phyloP scores from a whole-genome alignment of 2,888 invertebrate genomes.

The Calameuta pallipes region DNA sequence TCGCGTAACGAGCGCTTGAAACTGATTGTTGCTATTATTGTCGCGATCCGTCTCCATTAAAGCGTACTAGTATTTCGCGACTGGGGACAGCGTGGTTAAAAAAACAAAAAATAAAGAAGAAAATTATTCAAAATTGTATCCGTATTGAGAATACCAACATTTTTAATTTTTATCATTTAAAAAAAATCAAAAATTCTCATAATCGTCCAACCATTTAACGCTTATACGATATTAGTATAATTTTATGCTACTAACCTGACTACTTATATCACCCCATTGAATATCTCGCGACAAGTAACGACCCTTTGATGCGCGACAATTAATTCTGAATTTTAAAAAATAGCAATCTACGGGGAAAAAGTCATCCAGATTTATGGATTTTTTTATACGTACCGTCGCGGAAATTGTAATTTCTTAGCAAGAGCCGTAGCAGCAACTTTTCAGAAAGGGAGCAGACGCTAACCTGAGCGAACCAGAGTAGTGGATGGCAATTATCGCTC shows the following conservation, averaged over 20 bases:
- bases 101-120: slow-evolving; percentile 24
- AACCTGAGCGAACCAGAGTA: background rate
- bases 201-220: background rate
- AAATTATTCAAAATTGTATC: too few relatives aligned
- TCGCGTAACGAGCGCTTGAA: slow-evolving; percentile 19
- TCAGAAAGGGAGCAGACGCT: background rate
- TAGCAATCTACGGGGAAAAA: background rate
- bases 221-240: background rate
- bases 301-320: background rate
- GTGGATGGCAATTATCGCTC: background rate
- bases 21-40: slow-evolving; percentile 48
- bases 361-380: background rate
- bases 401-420: background rate
- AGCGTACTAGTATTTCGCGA: slow-evolving; percentile 36
- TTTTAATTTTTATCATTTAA: too few relatives aligned
- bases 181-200: background rate
- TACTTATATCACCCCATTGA: background rate
- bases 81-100: background rate
- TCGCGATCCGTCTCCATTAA: slow-evolving; percentile 50
- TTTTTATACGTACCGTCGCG: background rate
- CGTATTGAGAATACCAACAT: too few relatives aligned
- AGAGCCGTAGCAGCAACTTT: background rate
- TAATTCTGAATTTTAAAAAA: background rate
- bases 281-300: background rate
- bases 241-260: background rate